Percentiles rank a stretch among this genome's conserved stretches.
Evolutionary conservation across 2,797 vertebrate species (phyloP).

Genomic region (Pangasius mekongensis): DNA sequence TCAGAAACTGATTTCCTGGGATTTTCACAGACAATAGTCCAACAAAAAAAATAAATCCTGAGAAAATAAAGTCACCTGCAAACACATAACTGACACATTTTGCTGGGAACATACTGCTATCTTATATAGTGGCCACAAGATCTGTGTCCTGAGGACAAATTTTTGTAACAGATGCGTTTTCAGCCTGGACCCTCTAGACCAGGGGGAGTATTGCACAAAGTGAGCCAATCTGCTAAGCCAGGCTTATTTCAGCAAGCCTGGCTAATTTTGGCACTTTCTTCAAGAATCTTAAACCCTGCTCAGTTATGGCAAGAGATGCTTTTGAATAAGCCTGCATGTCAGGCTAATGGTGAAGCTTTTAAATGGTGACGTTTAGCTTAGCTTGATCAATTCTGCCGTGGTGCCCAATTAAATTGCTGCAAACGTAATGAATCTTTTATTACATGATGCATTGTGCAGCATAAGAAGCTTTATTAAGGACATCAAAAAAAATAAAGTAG

Average conservation of each 20-base stretch:
- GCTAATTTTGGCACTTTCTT: neutral
- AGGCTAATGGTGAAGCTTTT: no score
- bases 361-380: neutral
- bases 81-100: neutral
- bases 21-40: no score
- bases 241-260: neutral
- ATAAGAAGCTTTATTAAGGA: neutral
- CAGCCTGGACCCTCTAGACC: neutral
- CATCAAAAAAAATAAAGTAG: neutral
- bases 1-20: no score
- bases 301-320: neutral
- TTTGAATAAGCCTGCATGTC: neutral
- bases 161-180: neutral
- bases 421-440: neutral
- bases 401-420: neutral
- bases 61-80: neutral
- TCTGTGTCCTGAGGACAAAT: neutral
- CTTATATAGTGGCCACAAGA: neutral
- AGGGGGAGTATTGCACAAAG: constrained; percentile 3
- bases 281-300: neutral
- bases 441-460: neutral
- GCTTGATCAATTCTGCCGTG: neutral
- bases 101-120: neutral
- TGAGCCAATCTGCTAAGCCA: neutral
- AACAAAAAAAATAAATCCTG: neutral